Percentiles rank a stretch among this genome's conserved stretches.
Conservation (phyloP, 2,113 vertebrate genomes). For the Stigmatopora nigra region DNA sequence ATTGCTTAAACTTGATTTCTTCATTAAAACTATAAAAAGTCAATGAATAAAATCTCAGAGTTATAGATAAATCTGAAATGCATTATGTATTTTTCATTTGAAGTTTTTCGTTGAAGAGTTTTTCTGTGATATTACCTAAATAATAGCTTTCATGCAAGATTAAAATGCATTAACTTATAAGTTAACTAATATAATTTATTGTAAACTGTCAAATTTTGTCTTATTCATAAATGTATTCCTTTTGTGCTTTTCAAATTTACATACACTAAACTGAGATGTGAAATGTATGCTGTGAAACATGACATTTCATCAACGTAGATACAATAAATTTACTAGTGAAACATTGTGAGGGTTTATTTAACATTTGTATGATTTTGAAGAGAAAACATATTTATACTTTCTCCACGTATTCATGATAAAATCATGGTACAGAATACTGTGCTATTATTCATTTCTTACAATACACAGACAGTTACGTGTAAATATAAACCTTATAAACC, state of each 20-base stretch:
- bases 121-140: not conserved
- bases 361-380: too few species aligned
- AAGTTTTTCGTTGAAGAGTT: not conserved
- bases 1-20: not conserved
- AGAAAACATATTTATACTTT: constrained; percentile 38
- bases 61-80: too few species aligned
- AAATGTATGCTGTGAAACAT: constrained; percentile 3
- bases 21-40: not conserved
- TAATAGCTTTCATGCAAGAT: not conserved
- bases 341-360: too few species aligned
- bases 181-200: constrained; percentile 25
- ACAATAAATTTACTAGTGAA: too few species aligned
- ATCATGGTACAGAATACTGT: not conserved
- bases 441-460: constrained; percentile 36
- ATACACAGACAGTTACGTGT: constrained; percentile 3
- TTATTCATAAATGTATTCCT: constrained; percentile 4
- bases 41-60: not conserved
- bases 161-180: constrained; percentile 15
- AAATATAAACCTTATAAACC: not conserved
- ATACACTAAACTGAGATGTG: too few species aligned
- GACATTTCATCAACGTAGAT: not conserved
- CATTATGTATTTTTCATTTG: not conserved
- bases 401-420: not conserved
- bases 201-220: not conserved
- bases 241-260: constrained; percentile 12